Evolutionary conservation across 2,113 vertebrate genomes (phyloP).

Genomic region (Malurus elegans): DNA sequence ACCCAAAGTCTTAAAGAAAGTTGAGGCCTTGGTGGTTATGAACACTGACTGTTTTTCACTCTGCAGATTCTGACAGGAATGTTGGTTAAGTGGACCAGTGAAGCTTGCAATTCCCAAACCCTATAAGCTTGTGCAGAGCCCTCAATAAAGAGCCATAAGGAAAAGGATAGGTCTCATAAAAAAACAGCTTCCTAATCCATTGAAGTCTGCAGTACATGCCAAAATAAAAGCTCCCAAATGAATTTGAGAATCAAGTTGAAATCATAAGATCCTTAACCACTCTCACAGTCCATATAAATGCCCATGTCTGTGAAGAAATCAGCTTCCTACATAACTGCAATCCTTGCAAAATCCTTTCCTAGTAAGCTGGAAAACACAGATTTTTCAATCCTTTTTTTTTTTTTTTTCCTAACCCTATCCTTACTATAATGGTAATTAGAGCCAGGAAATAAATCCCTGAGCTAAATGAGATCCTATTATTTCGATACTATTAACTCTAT

Average conservation of each 20-base stretch:
- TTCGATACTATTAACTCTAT: constrained; percentile 40
- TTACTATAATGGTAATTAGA: constrained; percentile 39
- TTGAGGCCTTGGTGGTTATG: background rate
- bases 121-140: background rate
- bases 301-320: background rate
- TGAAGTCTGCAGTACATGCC: background rate
- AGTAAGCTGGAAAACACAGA: background rate
- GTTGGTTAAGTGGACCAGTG: background rate
- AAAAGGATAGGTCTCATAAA: background rate
- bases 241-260: background rate
- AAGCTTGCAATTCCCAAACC: background rate
- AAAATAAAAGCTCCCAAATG: background rate
- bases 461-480: constrained; percentile 56
- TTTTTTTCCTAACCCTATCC: background rate
- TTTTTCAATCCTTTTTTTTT: background rate
- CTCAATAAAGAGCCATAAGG: background rate
- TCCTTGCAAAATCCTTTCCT: background rate
- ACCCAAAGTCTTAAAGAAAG: background rate
- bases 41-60: background rate
- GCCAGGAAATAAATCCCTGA: constrained; percentile 35
- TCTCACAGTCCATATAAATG: background rate
- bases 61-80: background rate
- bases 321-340: background rate
- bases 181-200: background rate
- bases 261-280: background rate